Evolutionary conservation across 1,140 invertebrate species (phyloP).

Genomic region (Dysdera silvatica): DNA sequence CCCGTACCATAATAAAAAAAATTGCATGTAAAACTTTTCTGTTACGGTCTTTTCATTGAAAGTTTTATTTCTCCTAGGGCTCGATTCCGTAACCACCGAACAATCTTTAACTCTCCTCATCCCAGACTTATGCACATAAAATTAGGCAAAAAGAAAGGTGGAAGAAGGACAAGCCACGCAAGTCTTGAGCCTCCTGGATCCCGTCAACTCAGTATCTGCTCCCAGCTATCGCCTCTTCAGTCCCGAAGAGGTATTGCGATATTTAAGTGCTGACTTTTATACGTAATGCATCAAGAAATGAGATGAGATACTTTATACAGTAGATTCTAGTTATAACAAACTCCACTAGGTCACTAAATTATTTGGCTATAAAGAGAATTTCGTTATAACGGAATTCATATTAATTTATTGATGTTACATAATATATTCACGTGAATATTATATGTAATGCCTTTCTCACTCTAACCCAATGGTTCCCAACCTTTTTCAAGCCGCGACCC

Average conservation of each 20-base stretch:
- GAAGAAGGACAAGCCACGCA: constrained; percentile 25
- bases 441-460: too few relatives aligned
- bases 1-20: background rate
- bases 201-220: constrained; percentile 24
- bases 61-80: constrained; percentile 56
- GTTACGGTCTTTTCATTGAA: background rate
- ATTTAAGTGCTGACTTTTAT: background rate
- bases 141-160: constrained; percentile 28
- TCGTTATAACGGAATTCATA: background rate
- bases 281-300: background rate
- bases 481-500: too few relatives aligned
- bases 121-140: constrained; percentile 48
- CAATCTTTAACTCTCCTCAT: constrained; percentile 91
- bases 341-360: background rate
- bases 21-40: background rate
- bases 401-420: background rate
- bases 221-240: constrained; percentile 25
- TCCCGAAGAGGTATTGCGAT: constrained; percentile 14
- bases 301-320: background rate
- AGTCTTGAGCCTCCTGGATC: constrained; percentile 26
- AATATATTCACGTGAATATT: background rate
- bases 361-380: background rate
- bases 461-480: too few relatives aligned
- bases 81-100: constrained; percentile 79
- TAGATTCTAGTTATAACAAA: background rate